phyloP scores from a whole-genome alignment of 2,113 vertebrate genomes.

The Amia ocellicauda region DNA sequence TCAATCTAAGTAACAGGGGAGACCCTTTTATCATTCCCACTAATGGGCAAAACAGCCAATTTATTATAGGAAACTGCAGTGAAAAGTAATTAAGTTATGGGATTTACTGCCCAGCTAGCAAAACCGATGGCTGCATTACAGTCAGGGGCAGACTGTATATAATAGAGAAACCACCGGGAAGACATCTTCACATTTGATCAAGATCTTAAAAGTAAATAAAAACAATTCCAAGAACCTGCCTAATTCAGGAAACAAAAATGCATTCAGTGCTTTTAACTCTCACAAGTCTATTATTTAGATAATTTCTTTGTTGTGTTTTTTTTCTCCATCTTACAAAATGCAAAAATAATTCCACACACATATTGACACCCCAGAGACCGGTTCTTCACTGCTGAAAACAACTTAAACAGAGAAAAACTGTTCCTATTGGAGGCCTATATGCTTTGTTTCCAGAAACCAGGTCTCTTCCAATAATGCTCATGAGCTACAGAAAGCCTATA shows the following conservation, averaged over 20 bases:
- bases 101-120: slow-evolving; percentile 3
- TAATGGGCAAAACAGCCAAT: background rate
- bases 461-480: too few relatives aligned
- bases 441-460: too few relatives aligned
- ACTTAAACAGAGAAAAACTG: too few relatives aligned
- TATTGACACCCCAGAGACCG: too few relatives aligned
- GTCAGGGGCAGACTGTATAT: background rate
- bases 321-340: background rate
- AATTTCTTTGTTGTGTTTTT: background rate
- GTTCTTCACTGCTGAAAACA: too few relatives aligned
- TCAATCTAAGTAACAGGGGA: background rate
- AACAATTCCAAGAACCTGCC: too few relatives aligned
- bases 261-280: background rate
- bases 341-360: background rate
- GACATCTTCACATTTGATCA: background rate
- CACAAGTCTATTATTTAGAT: background rate
- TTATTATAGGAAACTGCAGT: background rate
- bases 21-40: background rate
- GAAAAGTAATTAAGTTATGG: slow-evolving; percentile 9
- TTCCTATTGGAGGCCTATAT: too few relatives aligned
- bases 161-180: background rate
- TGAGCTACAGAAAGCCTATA: too few relatives aligned
- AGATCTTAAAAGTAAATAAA: too few relatives aligned
- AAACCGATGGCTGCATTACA: background rate
- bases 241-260: background rate